Conservation (phyloP, 2,797 vertebrate species). For the Thalassophryne amazonica region DNA sequence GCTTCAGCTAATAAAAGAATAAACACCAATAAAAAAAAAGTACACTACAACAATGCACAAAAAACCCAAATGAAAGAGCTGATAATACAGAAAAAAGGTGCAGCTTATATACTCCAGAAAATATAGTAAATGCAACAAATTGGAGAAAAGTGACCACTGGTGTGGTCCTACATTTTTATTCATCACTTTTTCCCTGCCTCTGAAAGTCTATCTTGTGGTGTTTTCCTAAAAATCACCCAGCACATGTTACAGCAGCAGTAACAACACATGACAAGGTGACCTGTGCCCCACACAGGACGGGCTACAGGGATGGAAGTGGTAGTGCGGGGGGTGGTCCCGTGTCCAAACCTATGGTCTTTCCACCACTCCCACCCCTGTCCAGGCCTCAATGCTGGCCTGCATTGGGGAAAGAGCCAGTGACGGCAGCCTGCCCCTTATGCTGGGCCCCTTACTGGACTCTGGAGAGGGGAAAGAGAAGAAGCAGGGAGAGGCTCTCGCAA, state of each 20-base stretch:
- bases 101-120: too few relatives aligned
- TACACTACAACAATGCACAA: too few relatives aligned
- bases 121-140: too few relatives aligned
- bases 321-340: constrained; percentile 61
- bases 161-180: constrained; percentile 64
- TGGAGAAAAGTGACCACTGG: too few relatives aligned
- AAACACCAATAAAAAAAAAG: too few relatives aligned
- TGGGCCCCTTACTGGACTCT: constrained; percentile 79
- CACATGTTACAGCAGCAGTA: constrained; percentile 66
- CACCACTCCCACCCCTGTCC: constrained; percentile 37
- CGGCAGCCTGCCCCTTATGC: constrained; percentile 70
- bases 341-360: constrained; percentile 73
- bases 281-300: constrained; percentile 77
- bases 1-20: too few relatives aligned
- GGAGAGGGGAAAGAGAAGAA: constrained; percentile 75
- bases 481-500: constrained; percentile 74
- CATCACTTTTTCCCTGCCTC: constrained; percentile 37
- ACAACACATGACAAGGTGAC: constrained; percentile 78
- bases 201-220: constrained; percentile 53
- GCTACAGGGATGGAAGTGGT: constrained; percentile 56
- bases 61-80: too few relatives aligned
- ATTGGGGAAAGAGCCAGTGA: constrained; percentile 60
- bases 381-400: constrained; percentile 63
- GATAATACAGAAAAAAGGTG: too few relatives aligned
- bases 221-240: constrained; percentile 60